Conservation (phyloP, 2,113 vertebrate genomes). For the crab-eating macaque (Macaca fascicularis) region DNA sequence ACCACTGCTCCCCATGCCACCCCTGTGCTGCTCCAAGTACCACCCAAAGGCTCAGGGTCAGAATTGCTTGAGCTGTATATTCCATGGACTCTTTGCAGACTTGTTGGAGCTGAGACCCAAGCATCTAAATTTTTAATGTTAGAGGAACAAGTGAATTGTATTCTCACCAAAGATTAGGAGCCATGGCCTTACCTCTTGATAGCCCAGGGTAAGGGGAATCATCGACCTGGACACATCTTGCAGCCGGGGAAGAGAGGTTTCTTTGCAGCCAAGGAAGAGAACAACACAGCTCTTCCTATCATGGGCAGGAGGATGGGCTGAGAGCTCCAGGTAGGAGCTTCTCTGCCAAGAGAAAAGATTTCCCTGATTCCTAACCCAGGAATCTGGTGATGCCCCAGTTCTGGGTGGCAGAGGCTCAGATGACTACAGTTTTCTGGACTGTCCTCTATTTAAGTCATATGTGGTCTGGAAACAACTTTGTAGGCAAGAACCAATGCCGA, state of each 20-base stretch:
- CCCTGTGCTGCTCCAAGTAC: neutral
- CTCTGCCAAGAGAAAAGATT: neutral
- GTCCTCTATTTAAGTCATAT: neutral
- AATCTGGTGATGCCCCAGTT: neutral
- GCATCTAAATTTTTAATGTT: neutral
- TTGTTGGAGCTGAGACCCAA: neutral
- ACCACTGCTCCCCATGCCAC: accelerated
- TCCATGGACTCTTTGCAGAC: neutral
- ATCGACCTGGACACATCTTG: accelerated
- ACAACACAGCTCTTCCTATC: neutral
- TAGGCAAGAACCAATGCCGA: neutral
- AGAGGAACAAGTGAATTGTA: neutral
- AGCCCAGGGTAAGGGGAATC: neutral
- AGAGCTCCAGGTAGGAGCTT: too few species aligned
- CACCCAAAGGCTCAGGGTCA: neutral
- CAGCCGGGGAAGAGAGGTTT: neutral
- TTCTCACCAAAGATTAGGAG: neutral
- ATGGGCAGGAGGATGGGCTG: neutral
- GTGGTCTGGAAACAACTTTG: neutral
- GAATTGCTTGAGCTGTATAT: neutral
- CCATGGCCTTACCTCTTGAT: neutral
- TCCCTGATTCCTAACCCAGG: neutral
- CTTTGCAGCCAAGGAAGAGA: neutral
- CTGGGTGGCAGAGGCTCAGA: neutral
- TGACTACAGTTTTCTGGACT: neutral